phyloP scores from a whole-genome alignment of 2,113 vertebrate species.

The Epinephelus moara region DNA sequence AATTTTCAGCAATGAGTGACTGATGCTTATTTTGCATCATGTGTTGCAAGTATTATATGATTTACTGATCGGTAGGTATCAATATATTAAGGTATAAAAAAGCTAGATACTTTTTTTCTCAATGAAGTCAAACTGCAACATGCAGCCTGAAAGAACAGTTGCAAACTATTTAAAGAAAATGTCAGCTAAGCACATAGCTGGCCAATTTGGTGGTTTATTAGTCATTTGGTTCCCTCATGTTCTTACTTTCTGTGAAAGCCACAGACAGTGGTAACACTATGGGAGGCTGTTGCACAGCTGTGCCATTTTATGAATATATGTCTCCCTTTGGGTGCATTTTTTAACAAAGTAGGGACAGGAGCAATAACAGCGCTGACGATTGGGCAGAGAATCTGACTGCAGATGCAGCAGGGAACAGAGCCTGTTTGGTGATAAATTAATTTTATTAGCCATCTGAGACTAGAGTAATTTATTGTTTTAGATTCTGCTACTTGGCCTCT shows the following conservation, averaged over 20 bases:
- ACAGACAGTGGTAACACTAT: slow-evolving; percentile 20
- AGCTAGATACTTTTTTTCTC: background rate
- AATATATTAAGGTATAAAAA: background rate
- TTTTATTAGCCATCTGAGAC: slow-evolving; percentile 48
- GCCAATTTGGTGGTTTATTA: slow-evolving; percentile 31
- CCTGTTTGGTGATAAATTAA: slow-evolving; percentile 46
- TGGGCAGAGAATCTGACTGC: slow-evolving; percentile 31
- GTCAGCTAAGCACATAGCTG: slow-evolving; percentile 4
- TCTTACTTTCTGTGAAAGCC: slow-evolving; percentile 18
- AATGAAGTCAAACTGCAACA: background rate
- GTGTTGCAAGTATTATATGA: background rate
- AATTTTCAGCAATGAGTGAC: slow-evolving; percentile 14
- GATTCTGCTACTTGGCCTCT: slow-evolving; percentile 19
- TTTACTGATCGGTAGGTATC: background rate
- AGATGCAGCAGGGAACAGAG: slow-evolving; percentile 28
- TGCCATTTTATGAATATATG: slow-evolving; percentile 30
- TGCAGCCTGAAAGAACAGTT: slow-evolving; percentile 2
- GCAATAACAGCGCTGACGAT: slow-evolving; percentile 35
- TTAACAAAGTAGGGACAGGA: slow-evolving; percentile 34
- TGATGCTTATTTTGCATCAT: slow-evolving; percentile 11
- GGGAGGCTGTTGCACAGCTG: slow-evolving; percentile 35
- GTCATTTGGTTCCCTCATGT: slow-evolving; percentile 37
- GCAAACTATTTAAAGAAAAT: slow-evolving; percentile 30
- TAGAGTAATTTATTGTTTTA: slow-evolving; percentile 51
- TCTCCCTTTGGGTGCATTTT: slow-evolving; percentile 45